Evolutionary conservation across 1,140 invertebrate genomes (phyloP).

Genomic region (Heterodera schachtii): DNA sequence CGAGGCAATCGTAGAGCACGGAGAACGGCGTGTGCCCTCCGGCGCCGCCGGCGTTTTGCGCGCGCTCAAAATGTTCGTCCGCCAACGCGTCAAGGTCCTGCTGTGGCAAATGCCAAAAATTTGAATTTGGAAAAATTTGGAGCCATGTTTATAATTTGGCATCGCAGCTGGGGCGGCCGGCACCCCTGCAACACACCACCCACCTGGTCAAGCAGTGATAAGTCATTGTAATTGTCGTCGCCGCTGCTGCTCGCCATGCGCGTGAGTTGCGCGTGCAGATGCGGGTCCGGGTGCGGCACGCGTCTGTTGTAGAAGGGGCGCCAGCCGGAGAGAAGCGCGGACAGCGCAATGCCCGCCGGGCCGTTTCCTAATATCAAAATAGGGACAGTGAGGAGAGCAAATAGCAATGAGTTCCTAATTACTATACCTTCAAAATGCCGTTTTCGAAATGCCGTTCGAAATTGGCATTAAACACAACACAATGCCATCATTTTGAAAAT

Average conservation of each 20-base stretch:
- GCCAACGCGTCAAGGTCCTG: slow-evolving; percentile 3
- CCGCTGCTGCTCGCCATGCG: neutral
- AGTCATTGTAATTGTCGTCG: too few relatives aligned
- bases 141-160: neutral
- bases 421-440: too few relatives aligned
- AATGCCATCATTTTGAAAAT: too few relatives aligned
- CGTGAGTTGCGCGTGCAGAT: slow-evolving; percentile 40
- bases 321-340: slow-evolving; percentile 58
- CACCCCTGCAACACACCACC: neutral
- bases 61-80: neutral
- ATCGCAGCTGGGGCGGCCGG: neutral
- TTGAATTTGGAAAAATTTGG: too few relatives aligned
- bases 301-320: slow-evolving; percentile 52
- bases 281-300: slow-evolving; percentile 49
- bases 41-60: neutral
- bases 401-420: too few relatives aligned
- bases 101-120: neutral
- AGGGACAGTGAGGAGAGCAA: too few relatives aligned
- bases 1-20: slow-evolving; percentile 11
- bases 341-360: slow-evolving; percentile 59
- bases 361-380: slow-evolving; percentile 62
- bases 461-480: too few relatives aligned
- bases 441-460: too few relatives aligned
- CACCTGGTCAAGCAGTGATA: neutral
- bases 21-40: slow-evolving; percentile 8